Base-by-base conservation (phyloP, 2,797 vertebrate genomes). In the Paedocypris micromegethes region DNA sequence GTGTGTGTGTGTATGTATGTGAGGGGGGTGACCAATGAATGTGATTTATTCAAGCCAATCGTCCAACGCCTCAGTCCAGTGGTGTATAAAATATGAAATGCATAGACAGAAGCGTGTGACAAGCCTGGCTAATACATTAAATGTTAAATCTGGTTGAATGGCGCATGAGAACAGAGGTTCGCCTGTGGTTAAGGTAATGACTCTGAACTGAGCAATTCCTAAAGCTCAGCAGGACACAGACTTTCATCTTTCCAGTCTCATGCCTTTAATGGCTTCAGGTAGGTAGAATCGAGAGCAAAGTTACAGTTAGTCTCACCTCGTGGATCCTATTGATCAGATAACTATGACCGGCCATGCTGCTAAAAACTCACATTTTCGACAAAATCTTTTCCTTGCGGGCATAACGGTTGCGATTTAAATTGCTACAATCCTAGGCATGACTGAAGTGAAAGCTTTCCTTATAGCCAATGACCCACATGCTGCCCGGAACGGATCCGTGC, bases 301-400 rank as follows among this genome's bases (percentile, higher is more conserved):
- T 69, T 45, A 47, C 3, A 3, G 47, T 61, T 9, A 48, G 51
- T 52, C 55, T 49, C 48, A 38, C 60, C 72, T 45, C 64, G 61
- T 51, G 64, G 52, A 59, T 66, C 52, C 9, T 38, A 41, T 66
- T 77, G 73, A 78, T 67, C 54, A 69, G 69, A 6, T 47, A 68
- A n/a, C 61, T 58, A 9, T 55, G 58, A 56, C 42, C 43, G 51
- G 39, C 9, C 23, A n/a, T 45, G 3, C 37, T 58, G 57, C 71
- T 73, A 57, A 51, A 72, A 55, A 73, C 54, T 39, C 23, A 55
- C 67, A 23, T 23, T 23, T 23, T 23, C 23, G 23, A 23, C 23
- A 23, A 23, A 23, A 23, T 23, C 23, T 23, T 23, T 23, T 23
- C 23, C 23, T 23, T 23, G 23, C 23, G 23, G 23, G 23, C 23